Percentiles rank a stretch among this genome's conserved stretches.
Conservation (phyloP, 2,113 vertebrate species). For the Podilymbus podiceps region DNA sequence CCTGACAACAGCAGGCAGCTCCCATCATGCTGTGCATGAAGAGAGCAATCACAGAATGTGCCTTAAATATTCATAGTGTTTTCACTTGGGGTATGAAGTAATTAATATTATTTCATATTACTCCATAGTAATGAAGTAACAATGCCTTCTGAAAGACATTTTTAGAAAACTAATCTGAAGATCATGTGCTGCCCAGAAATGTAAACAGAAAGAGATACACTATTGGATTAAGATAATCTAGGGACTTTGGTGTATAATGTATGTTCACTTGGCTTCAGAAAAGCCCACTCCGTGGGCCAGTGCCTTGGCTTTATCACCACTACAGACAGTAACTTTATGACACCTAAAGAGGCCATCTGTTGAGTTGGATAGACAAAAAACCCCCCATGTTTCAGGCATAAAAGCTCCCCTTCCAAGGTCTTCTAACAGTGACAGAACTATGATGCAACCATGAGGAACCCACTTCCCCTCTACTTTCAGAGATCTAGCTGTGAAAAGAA, state of each 20-base stretch:
- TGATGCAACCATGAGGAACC: background rate
- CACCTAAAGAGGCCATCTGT: background rate
- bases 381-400: background rate
- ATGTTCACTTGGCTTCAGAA: background rate
- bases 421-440: background rate
- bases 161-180: background rate
- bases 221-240: background rate
- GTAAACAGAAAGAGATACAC: background rate
- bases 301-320: background rate
- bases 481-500: background rate
- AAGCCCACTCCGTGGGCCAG: background rate
- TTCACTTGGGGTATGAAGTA: background rate
- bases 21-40: background rate
- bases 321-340: background rate
- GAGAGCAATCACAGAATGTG: background rate
- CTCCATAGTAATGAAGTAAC: background rate
- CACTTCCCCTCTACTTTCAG: background rate
- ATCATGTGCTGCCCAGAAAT: background rate
- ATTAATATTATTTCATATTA: background rate
- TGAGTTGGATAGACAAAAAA: background rate
- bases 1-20: background rate
- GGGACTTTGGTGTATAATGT: background rate
- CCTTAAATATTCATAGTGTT: background rate
- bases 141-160: background rate
- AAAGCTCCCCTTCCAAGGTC: background rate